phyloP scores from a whole-genome alignment of 1,140 invertebrate genomes.

The Oryzaephilus surinamensis region DNA sequence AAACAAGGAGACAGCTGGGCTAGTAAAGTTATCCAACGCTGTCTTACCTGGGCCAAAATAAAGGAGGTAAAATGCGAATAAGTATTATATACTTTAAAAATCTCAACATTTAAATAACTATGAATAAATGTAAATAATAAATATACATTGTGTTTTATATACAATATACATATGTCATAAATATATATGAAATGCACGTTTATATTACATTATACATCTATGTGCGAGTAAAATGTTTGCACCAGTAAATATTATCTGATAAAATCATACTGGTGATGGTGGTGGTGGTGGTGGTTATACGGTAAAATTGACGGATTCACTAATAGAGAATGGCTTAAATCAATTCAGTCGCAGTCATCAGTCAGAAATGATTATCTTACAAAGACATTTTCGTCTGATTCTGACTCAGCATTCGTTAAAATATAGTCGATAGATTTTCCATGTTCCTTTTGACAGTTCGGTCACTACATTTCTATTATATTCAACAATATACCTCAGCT shows the following conservation, averaged over 20 bases:
- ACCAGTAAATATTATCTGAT: too few species aligned
- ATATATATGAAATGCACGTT: too few species aligned
- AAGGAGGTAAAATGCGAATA: slow-evolving; percentile 10
- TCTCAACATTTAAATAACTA: slow-evolving; percentile 20
- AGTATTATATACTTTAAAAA: slow-evolving; percentile 7
- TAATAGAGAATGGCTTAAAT: slow-evolving; percentile 25
- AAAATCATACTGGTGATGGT: too few species aligned
- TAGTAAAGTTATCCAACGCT: slow-evolving; percentile 17
- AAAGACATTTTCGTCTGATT: slow-evolving; percentile 19
- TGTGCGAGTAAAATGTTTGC: too few species aligned
- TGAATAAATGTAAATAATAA: slow-evolving; percentile 22
- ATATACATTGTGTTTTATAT: slow-evolving; percentile 11
- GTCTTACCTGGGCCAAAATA: slow-evolving; percentile 14
- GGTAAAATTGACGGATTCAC: slow-evolving; percentile 10
- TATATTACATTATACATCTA: too few species aligned
- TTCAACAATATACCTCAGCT: slow-evolving; percentile 7
- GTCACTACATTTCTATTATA: not conserved
- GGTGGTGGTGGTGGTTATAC: too few species aligned
- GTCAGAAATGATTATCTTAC: slow-evolving; percentile 22
- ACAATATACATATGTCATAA: too few species aligned
- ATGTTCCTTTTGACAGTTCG: slow-evolving; percentile 8
- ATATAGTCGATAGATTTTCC: slow-evolving; percentile 15
- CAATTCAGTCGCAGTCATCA: slow-evolving; percentile 26
- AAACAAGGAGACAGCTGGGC: slow-evolving; percentile 26
- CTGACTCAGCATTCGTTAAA: slow-evolving; percentile 23